A percentile compares a stretch with the other conserved stretches of the same genome.
phyloP scores from a whole-genome alignment of 2,888 invertebrate genomes.

The Drosophila flavopinicola region DNA sequence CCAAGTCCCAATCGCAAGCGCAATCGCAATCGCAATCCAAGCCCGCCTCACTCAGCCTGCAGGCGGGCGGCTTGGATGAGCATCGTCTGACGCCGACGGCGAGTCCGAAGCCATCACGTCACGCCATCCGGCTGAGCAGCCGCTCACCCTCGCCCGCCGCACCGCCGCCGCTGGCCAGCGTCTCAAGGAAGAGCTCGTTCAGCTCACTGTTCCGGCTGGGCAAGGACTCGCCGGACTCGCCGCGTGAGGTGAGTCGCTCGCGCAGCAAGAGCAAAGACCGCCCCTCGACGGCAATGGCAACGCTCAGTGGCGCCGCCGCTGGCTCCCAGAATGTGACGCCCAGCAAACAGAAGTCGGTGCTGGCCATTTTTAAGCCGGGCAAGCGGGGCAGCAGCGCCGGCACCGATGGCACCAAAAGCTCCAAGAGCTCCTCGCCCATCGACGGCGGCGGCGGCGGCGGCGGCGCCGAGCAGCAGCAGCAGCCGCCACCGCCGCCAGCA shows the following conservation, averaged over 20 bases:
- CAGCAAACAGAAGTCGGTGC: slow-evolving; percentile 88
- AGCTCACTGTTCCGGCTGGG: slow-evolving; percentile 89
- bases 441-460: slow-evolving; percentile 65
- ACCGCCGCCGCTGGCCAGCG: slow-evolving; percentile 86
- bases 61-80: slow-evolving; percentile 80
- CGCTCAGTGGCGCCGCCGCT: neutral
- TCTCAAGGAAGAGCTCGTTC: slow-evolving; percentile 92
- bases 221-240: slow-evolving; percentile 85
- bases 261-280: slow-evolving; percentile 89
- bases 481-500: slow-evolving; percentile 56
- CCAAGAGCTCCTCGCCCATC: slow-evolving; percentile 84
- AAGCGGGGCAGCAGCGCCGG: slow-evolving; percentile 85
- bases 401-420: slow-evolving; percentile 79
- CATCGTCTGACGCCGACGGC: slow-evolving; percentile 85
- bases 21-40: slow-evolving; percentile 83
- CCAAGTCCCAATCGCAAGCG: slow-evolving; percentile 44
- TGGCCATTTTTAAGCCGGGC: slow-evolving; percentile 88
- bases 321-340: slow-evolving; percentile 86
- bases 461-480: slow-evolving; percentile 58
- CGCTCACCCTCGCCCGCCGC: slow-evolving; percentile 89
- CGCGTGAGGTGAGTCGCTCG: slow-evolving; percentile 84
- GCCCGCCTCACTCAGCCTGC: slow-evolving; percentile 87
- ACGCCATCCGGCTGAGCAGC: slow-evolving; percentile 76
- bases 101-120: slow-evolving; percentile 85
- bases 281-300: slow-evolving; percentile 62